Conservation (phyloP, 2,113 vertebrate genomes). For the Embiotoca jacksoni region DNA sequence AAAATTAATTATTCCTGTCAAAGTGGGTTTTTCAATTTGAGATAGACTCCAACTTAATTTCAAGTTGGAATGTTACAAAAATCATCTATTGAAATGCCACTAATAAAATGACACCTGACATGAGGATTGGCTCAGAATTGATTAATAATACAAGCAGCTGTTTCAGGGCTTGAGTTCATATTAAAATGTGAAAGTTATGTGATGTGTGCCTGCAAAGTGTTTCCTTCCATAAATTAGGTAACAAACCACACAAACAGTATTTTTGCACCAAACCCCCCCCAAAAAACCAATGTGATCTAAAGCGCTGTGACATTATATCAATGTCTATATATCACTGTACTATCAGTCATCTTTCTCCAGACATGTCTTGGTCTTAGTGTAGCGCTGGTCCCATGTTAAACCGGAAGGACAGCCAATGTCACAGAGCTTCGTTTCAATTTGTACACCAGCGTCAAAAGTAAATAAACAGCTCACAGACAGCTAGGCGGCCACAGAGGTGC, state of each 20-base stretch:
- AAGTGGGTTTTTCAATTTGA: background rate
- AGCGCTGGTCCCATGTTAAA: constrained; percentile 33
- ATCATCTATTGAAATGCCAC: background rate
- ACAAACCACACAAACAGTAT: background rate
- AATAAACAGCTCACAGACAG: constrained; percentile 70
- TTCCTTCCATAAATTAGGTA: background rate
- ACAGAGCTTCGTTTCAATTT: constrained; percentile 65
- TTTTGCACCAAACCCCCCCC: background rate
- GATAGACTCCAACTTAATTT: background rate
- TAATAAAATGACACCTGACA: background rate
- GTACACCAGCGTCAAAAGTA: constrained; percentile 60
- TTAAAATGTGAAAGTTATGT: background rate
- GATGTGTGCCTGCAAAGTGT: background rate
- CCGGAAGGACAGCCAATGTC: constrained; percentile 71
- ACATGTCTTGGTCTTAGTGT: constrained; percentile 32
- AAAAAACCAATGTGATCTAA: background rate
- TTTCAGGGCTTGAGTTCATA: constrained; percentile 9
- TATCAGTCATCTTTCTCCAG: constrained; percentile 14
- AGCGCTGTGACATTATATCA: background rate
- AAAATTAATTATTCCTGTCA: background rate
- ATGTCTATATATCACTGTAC: background rate
- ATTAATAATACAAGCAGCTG: background rate
- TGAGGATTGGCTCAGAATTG: constrained; percentile 2
- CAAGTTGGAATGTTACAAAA: background rate
- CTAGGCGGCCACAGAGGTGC: constrained; percentile 51